Conservation (phyloP, 2,113 vertebrate species). For the Abramis brama region DNA sequence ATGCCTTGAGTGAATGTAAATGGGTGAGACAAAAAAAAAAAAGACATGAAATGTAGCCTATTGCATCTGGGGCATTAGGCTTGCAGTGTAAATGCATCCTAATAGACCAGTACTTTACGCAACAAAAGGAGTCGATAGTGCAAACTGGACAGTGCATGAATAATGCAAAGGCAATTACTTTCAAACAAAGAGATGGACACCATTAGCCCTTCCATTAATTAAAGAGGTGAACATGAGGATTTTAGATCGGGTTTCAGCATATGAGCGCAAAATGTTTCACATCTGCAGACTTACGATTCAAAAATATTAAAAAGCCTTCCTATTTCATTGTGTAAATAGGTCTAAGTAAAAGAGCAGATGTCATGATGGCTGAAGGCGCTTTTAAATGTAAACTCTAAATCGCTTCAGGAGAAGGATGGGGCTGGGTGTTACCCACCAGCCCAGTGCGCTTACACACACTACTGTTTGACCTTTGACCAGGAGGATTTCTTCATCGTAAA, state of each 20-base stretch:
- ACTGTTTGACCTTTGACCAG: slow-evolving; percentile 47
- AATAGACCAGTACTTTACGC: not conserved
- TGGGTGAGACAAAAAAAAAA: not conserved
- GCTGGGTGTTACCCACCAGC: slow-evolving; percentile 11
- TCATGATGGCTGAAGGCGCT: not conserved
- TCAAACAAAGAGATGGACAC: slow-evolving; percentile 33
- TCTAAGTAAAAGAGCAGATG: not conserved
- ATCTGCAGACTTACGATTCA: not conserved
- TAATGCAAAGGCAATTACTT: slow-evolving; percentile 40
- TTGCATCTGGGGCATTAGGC: not conserved
- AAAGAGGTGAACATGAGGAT: not conserved
- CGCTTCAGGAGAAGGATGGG: not conserved
- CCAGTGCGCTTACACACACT: not conserved
- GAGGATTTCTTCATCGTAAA: slow-evolving; percentile 35
- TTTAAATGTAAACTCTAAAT: slow-evolving; percentile 1
- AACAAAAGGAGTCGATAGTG: slow-evolving; percentile 28
- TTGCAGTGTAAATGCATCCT: not conserved
- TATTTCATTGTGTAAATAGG: not conserved
- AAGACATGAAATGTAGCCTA: not conserved
- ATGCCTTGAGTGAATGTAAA: not conserved
- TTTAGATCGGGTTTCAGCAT: not conserved
- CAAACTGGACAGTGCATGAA: slow-evolving; percentile 27
- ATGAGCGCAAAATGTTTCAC: not conserved
- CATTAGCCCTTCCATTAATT: slow-evolving; percentile 17
- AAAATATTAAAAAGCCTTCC: not conserved